Evolutionary conservation across 2,113 vertebrate genomes (phyloP).

Genomic region (Aviceda subcristata): DNA sequence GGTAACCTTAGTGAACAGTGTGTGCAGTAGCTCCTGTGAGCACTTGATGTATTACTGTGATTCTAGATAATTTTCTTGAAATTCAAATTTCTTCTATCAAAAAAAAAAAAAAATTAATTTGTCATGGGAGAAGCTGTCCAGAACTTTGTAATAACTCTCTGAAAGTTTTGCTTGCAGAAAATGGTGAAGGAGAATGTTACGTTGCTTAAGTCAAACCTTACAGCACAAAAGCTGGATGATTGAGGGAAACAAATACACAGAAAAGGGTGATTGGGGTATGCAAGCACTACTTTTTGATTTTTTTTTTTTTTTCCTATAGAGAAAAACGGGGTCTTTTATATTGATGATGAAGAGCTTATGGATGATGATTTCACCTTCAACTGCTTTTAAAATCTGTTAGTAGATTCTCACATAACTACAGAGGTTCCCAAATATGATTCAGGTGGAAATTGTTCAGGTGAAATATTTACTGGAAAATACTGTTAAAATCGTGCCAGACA

Average conservation of each 20-base stretch:
- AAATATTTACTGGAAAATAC: background rate
- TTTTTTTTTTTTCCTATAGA: background rate
- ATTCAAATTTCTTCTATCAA: background rate
- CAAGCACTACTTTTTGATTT: background rate
- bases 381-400: background rate
- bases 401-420: background rate
- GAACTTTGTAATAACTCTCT: background rate
- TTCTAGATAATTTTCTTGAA: background rate
- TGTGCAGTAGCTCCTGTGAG: background rate
- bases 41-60: background rate
- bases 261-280: accelerated
- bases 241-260: background rate
- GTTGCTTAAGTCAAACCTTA: background rate
- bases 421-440: background rate
- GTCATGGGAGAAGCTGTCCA: background rate
- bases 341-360: background rate
- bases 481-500: too few species aligned
- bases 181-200: background rate
- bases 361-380: background rate
- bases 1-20: background rate
- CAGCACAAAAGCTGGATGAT: background rate
- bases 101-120: background rate
- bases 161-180: background rate
- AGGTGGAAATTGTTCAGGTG: background rate
- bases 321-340: background rate